Conservation (phyloP, 2,113 vertebrate genomes). For the Gallinago undulata region DNA sequence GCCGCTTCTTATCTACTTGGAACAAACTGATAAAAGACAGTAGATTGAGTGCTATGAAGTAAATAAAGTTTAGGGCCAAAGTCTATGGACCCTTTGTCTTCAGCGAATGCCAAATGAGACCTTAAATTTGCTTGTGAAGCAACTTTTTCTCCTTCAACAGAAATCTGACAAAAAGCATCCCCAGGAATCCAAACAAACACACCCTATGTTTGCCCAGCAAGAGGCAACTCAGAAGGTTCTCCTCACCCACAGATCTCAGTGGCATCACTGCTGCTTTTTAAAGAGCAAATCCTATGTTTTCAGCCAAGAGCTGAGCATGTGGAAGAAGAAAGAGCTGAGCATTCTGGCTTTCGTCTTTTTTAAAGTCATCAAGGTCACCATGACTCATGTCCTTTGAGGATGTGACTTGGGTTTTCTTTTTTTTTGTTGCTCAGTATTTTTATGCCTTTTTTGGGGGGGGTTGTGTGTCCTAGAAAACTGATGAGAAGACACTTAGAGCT, state of each 20-base stretch:
- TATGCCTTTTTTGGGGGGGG: too few relatives aligned
- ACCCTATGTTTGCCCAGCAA: background rate
- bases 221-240: background rate
- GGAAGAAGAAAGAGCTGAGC: background rate
- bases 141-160: background rate
- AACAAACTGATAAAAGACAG: background rate
- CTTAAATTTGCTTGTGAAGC: background rate
- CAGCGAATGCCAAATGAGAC: background rate
- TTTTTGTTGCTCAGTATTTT: background rate
- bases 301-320: background rate
- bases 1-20: background rate
- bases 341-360: background rate
- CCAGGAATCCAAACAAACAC: background rate
- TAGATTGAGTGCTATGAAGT: rapidly evolving
- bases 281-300: background rate
- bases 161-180: background rate
- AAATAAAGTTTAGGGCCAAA: background rate
- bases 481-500: background rate
- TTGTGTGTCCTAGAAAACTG: background rate
- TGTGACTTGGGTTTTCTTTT: background rate
- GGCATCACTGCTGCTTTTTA: background rate
- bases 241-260: background rate
- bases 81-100: background rate
- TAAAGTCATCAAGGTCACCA: background rate
- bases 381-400: background rate